Conservation (phyloP, 30 jellyfish, hydroid and myxozoan genomes). For the Sanderia malayensis region DNA sequence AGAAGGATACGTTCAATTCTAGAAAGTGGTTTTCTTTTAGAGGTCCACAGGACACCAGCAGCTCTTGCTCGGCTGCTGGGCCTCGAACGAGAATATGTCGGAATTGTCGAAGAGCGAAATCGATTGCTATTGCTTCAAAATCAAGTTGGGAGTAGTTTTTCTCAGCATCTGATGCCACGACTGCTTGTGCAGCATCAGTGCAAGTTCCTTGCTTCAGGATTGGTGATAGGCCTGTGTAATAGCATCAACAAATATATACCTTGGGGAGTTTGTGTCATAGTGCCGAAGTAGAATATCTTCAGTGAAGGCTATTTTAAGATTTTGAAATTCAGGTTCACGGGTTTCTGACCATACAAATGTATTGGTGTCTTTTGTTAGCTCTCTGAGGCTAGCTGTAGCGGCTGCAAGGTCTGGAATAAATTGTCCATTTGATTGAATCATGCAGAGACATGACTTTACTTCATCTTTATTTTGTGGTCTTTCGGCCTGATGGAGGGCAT, state of each 20-base stretch:
- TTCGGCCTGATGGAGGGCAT: too few relatives aligned
- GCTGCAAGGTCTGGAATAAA: too few relatives aligned
- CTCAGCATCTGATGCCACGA: conserved; percentile 32
- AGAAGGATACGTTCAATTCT: too few relatives aligned
- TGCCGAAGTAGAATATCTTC: conserved; percentile 7
- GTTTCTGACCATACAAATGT: too few relatives aligned
- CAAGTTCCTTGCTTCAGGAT: conserved; percentile 26
- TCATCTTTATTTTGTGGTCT: too few relatives aligned
- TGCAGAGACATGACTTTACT: too few relatives aligned
- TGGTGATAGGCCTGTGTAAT: conserved; percentile 19
- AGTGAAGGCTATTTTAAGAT: neutral
- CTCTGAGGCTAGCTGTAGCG: too few relatives aligned
- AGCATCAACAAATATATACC: conserved; percentile 20
- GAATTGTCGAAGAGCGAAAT: conserved; percentile 40
- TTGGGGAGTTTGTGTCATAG: conserved; percentile 7
- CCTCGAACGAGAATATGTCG: conserved; percentile 37
- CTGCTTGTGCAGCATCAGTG: conserved; percentile 23
- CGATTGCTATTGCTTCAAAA: conserved; percentile 45
- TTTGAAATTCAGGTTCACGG: neutral
- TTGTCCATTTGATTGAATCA: too few relatives aligned
- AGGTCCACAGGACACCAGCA: too few relatives aligned
- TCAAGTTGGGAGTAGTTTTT: conserved; percentile 43
- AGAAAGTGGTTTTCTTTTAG: too few relatives aligned
- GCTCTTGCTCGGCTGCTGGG: too few relatives aligned
- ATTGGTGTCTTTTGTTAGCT: too few relatives aligned